Evolutionary conservation across 2,797 vertebrate genomes (phyloP).

Genomic region (Orientallactaga sibirica): DNA sequence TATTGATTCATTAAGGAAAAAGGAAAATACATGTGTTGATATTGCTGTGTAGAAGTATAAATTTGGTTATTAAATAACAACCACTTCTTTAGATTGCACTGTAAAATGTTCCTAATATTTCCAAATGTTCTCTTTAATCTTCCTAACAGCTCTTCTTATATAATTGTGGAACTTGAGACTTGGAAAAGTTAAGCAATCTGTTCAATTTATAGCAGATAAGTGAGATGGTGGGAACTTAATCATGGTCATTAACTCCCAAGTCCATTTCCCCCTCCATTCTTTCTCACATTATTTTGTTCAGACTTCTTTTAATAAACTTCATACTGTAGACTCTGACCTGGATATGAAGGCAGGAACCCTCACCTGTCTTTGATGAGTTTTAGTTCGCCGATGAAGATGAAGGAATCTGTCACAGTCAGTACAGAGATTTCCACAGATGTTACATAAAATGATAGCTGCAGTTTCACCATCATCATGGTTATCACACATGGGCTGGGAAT

Average conservation of each 20-base stretch:
- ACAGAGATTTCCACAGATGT: slow-evolving; percentile 97
- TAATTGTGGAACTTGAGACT: slow-evolving; percentile 3
- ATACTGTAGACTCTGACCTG: neutral
- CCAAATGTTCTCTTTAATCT: slow-evolving; percentile 10
- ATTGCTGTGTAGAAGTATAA: slow-evolving; percentile 3
- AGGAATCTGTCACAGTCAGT: slow-evolving; percentile 99
- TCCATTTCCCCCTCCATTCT: neutral
- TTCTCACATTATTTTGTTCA: slow-evolving; percentile 9
- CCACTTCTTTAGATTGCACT: slow-evolving; percentile 20
- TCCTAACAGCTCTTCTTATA: neutral
- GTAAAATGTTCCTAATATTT: slow-evolving; percentile 36
- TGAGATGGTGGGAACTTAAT: neutral
- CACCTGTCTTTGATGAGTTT: slow-evolving; percentile 99
- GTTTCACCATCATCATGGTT: slow-evolving; percentile 99
- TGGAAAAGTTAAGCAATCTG: neutral
- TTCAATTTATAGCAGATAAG: slow-evolving; percentile 29
- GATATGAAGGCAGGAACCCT: neutral
- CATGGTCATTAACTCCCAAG: neutral
- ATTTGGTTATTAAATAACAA: slow-evolving; percentile 27
- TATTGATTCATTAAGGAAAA: slow-evolving; percentile 84
- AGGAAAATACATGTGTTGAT: neutral
- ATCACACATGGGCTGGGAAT: slow-evolving; percentile 97
- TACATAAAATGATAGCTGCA: slow-evolving; percentile 98
- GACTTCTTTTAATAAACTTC: neutral
- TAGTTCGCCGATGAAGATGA: slow-evolving; percentile 98